Evolutionary conservation across 1,140 invertebrate genomes (phyloP), one percentile per base, ranked within the genome.

Genomic region (Samia ricini): DNA sequence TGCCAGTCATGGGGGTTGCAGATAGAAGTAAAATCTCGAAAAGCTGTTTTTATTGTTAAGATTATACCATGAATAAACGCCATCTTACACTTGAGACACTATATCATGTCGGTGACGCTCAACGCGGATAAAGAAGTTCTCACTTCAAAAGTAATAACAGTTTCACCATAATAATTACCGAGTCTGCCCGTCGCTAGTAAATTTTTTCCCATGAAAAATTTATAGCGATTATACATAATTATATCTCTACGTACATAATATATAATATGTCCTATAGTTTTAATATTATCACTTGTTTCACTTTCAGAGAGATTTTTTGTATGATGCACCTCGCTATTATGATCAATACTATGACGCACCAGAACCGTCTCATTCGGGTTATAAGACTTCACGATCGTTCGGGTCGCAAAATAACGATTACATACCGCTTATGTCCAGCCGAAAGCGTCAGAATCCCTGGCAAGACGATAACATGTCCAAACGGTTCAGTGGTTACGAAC

Each of bases 381-480:
- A 23, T 24, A 24, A 12, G 0, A 12, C 36, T 2, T 33, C 26
- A n/a, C n/a, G 20, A 2, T 0, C 0, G 8, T 42, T 57, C 8
- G 5, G 6, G 24, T n/a, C 33, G 4, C 33, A 42, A 15, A 42
- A 42, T 42, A 12, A 18, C n/a, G 56, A 57, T 18, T 57, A 57
- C 18, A 33, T 33, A 20, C 26, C 56, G 24, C n/a, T 57, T 19
- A 57, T 7, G 26, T 10, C n/a, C 5, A 29, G 24, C 26, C 36
- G 26, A 33, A 57, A 57, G 21, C 24, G 56, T 20, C 56, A 22
- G 18, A 18, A 18, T 56, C 22, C 54, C 4, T 56, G 54, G 23
- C 54, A 29, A 18, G 8, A 24, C 7, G n/a, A 23, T 15, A 7
- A 4, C 7, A n/a, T 4, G n/a, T 18, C n/a, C 26, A 36, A 57